Percentiles rank a stretch among this genome's conserved stretches.
These are phyloP conservation scores for Disparrhopalites patrizii DNA, from an alignment of 2,888 invertebrate genomes.

Conservation along the genomic window DNA sequence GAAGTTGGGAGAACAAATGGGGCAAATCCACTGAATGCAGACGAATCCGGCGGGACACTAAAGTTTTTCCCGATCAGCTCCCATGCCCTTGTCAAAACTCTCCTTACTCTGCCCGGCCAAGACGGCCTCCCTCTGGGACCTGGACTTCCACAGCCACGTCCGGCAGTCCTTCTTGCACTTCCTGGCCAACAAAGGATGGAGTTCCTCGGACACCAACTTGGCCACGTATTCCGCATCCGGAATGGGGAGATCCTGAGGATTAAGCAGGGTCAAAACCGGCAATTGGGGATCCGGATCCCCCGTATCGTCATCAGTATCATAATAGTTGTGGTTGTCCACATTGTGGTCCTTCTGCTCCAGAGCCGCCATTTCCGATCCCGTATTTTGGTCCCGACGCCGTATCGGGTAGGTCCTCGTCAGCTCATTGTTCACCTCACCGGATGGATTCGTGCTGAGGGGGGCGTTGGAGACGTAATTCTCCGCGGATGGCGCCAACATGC, in stretches of 20 bases:
- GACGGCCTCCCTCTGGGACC: constrained; percentile 1
- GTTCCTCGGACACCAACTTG: constrained; percentile 21
- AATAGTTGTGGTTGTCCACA: constrained; percentile 16
- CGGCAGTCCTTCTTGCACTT: constrained; percentile 42
- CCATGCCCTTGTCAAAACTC: too few species aligned
- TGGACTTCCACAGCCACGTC: constrained; percentile 43
- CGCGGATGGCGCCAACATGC: background rate
- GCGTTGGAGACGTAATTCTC: constrained; percentile 10
- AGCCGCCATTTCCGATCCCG: background rate
- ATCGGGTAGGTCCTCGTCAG: background rate
- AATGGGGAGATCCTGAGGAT: constrained; percentile 29
- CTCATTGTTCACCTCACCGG: background rate
- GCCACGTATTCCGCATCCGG: constrained; percentile 30
- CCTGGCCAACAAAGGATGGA: constrained; percentile 32
- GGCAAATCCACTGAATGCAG: too few species aligned
- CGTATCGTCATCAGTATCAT: constrained; percentile 30
- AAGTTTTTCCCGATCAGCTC: too few species aligned
- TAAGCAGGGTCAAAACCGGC: constrained; percentile 20
- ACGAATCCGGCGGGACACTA: too few species aligned
- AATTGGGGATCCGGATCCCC: constrained; percentile 17
- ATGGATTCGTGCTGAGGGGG: background rate
- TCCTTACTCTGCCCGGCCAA: background rate
- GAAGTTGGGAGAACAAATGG: too few species aligned
- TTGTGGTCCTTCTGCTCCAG: background rate
- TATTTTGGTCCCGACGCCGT: constrained; percentile 1